Evolutionary conservation across 2,888 invertebrate genomes (phyloP).

Genomic region (Drosophila anomelani): DNA sequence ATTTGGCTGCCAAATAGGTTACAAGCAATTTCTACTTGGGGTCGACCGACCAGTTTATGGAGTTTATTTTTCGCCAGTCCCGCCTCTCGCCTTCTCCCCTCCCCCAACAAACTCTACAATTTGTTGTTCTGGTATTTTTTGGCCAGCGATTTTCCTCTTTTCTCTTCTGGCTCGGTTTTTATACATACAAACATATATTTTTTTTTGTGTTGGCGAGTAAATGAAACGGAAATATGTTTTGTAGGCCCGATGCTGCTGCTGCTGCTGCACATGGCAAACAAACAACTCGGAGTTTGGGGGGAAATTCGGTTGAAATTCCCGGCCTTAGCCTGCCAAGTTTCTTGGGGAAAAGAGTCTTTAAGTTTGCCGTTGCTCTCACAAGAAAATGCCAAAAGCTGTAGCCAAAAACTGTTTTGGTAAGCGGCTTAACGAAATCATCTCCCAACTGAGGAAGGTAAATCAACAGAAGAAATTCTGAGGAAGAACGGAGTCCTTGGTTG

Average conservation of each 20-base stretch:
- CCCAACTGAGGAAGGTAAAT: constrained; percentile 31
- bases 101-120: constrained; percentile 12
- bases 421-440: constrained; percentile 45
- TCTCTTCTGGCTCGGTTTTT: constrained; percentile 19
- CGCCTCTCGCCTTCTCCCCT: neutral
- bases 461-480: constrained; percentile 9
- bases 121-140: constrained; percentile 58
- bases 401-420: constrained; percentile 24
- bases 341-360: constrained; percentile 36
- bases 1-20: constrained; percentile 80
- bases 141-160: constrained; percentile 62
- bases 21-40: constrained; percentile 76
- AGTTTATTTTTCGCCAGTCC: constrained; percentile 51
- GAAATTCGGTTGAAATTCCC: constrained; percentile 4
- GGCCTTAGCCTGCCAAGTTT: constrained; percentile 32
- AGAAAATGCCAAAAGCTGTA: constrained; percentile 29
- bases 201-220: constrained; percentile 67
- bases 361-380: constrained; percentile 13
- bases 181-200: neutral
- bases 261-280: constrained; percentile 58
- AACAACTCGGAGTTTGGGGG: constrained; percentile 46
- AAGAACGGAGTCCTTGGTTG: neutral
- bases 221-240: constrained; percentile 79
- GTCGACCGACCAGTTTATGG: constrained; percentile 69
- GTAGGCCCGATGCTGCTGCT: constrained; percentile 56